Evolutionary conservation across 2,113 vertebrate species (phyloP).

Genomic region (Notechis scutatus): DNA sequence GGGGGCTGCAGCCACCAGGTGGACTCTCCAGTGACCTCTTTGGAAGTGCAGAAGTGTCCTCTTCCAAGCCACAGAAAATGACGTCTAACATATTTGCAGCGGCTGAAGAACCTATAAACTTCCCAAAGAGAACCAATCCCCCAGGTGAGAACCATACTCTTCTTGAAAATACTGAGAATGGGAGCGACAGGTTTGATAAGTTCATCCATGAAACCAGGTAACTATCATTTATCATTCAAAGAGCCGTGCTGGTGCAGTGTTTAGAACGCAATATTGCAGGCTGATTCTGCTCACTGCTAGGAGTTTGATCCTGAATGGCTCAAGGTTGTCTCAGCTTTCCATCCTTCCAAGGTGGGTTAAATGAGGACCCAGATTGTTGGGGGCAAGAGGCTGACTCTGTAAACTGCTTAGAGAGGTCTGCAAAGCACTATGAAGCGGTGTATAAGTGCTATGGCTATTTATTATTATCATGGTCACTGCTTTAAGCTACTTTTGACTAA

Average conservation of each 20-base stretch:
- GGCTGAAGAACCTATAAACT: constrained; percentile 75
- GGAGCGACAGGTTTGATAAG: not conserved
- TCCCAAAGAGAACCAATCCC: constrained; percentile 85
- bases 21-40: constrained; percentile 86
- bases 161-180: too few relatives aligned
- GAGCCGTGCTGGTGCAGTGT: not conserved
- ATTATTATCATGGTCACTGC: too few relatives aligned
- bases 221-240: not conserved
- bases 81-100: constrained; percentile 85
- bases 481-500: not conserved
- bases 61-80: constrained; percentile 81
- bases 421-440: not conserved
- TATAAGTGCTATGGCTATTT: not conserved
- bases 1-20: constrained; percentile 86
- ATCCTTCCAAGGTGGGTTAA: not conserved
- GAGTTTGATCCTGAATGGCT: not conserved
- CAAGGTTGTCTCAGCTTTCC: not conserved
- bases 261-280: not conserved
- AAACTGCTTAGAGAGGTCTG: not conserved
- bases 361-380: not conserved
- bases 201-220: not conserved
- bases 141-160: constrained; percentile 76
- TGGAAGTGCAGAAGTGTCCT: constrained; percentile 71
- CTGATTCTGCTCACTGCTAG: not conserved
- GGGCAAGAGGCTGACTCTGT: not conserved